Evolutionary conservation across 2,113 vertebrate genomes (phyloP).

Genomic region (Peromyscus leucopus): DNA sequence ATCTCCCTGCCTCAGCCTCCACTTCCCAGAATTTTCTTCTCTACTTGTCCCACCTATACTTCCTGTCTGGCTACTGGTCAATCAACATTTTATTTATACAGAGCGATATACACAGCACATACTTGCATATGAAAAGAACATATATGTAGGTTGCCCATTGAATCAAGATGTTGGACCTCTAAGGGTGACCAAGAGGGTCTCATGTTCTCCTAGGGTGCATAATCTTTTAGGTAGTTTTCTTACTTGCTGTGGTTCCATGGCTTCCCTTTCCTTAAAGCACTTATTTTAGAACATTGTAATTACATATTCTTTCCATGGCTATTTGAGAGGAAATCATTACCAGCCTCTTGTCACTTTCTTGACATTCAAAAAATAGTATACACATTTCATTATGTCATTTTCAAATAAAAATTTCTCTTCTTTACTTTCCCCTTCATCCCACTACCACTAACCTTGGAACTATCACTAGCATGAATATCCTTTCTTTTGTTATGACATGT

Average conservation of each 20-base stretch:
- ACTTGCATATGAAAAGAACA: neutral
- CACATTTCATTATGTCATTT: neutral
- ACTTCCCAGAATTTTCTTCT: too few species aligned
- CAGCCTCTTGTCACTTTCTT: neutral
- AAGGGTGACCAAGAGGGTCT: neutral
- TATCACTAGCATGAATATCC: too few species aligned
- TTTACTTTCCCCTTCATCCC: too few species aligned
- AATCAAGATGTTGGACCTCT: neutral
- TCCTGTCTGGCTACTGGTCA: too few species aligned
- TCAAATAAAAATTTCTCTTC: neutral
- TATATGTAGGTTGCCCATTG: accelerated
- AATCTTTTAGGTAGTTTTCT: neutral
- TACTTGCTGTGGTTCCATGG: neutral
- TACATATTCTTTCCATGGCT: neutral
- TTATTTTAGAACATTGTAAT: neutral
- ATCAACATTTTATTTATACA: too few species aligned
- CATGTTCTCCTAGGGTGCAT: neutral
- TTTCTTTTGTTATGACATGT: neutral
- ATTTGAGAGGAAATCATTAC: neutral
- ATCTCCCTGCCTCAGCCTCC: too few species aligned
- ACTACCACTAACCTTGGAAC: neutral
- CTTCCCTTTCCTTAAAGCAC: neutral
- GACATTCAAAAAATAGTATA: neutral
- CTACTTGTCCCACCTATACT: too few species aligned
- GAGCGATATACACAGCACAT: too few species aligned